A percentile compares a stretch with the other conserved stretches of the same genome.
Conservation (phyloP, 2,888 invertebrate species). For the Chaetoderma sp. region DNA sequence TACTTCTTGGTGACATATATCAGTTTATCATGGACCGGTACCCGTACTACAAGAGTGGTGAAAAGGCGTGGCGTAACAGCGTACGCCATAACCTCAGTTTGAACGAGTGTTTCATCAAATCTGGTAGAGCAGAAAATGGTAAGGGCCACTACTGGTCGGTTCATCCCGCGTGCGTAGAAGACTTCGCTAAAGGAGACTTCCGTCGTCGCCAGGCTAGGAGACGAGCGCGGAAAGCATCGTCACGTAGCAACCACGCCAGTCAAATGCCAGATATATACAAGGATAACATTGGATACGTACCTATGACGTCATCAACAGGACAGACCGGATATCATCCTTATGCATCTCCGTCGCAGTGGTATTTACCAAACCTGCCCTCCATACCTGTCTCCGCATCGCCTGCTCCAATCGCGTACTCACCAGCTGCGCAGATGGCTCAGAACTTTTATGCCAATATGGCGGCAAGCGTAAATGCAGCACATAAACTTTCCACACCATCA, state of each 20-base stretch:
- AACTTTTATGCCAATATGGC: too few species aligned
- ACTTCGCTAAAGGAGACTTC: constrained; percentile 96
- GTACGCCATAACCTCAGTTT: constrained; percentile 64
- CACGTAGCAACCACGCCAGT: not conserved
- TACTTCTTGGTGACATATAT: constrained; percentile 66
- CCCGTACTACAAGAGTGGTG: constrained; percentile 59
- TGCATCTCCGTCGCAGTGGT: too few species aligned
- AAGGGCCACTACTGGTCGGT: constrained; percentile 99
- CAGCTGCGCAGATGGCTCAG: too few species aligned
- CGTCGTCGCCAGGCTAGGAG: constrained; percentile 94
- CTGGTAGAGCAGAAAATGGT: constrained; percentile 77
- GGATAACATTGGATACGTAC: constrained; percentile 45
- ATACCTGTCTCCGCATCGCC: too few species aligned
- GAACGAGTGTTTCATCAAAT: constrained; percentile 66
- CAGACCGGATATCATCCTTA: constrained; percentile 30
- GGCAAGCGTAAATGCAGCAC: too few species aligned
- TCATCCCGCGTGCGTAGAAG: constrained; percentile 95
- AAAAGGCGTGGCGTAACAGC: constrained; percentile 65
- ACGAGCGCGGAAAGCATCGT: constrained; percentile 74
- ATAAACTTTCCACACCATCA: too few species aligned
- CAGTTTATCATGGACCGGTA: constrained; percentile 63
- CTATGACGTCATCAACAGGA: constrained; percentile 48
- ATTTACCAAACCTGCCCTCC: too few species aligned
- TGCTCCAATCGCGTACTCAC: too few species aligned
- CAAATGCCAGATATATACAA: constrained; percentile 2